Evolutionary conservation across 2,113 vertebrate genomes (phyloP).

Genomic region (Triplophysa siluroides): DNA sequence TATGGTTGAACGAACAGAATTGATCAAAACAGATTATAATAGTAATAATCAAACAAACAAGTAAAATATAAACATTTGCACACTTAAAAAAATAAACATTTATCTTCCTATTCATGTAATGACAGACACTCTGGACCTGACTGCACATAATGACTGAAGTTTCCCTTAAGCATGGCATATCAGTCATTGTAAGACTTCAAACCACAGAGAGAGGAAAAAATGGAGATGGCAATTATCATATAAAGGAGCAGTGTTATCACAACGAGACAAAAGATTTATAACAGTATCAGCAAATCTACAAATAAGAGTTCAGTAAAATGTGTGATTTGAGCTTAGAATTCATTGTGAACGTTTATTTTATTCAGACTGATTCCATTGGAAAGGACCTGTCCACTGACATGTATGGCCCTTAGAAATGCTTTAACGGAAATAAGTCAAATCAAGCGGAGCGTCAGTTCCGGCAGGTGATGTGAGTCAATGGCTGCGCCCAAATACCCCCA

Average conservation of each 20-base stretch:
- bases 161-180: conserved; percentile 3
- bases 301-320: neutral
- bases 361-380: neutral
- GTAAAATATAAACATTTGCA: too few relatives aligned
- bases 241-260: neutral
- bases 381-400: neutral
- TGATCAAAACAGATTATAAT: too few relatives aligned
- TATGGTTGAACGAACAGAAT: too few relatives aligned
- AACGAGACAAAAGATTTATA: conserved; percentile 7
- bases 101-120: conserved; percentile 16
- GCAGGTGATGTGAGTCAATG: too few relatives aligned
- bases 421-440: neutral
- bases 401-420: neutral
- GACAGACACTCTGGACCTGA: neutral
- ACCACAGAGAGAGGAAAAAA: neutral
- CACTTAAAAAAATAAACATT: neutral
- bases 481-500: too few relatives aligned
- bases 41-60: too few relatives aligned
- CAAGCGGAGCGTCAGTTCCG: too few relatives aligned
- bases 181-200: neutral
- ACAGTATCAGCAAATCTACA: conserved; percentile 7
- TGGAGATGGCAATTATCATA: neutral
- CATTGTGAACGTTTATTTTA: conserved; percentile 3
- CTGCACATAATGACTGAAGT: neutral
- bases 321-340: neutral